A percentile compares a stretch with the other conserved stretches of the same genome.
phyloP scores from a whole-genome alignment of 2,888 invertebrate genomes.

The Sphinx pinastri region DNA sequence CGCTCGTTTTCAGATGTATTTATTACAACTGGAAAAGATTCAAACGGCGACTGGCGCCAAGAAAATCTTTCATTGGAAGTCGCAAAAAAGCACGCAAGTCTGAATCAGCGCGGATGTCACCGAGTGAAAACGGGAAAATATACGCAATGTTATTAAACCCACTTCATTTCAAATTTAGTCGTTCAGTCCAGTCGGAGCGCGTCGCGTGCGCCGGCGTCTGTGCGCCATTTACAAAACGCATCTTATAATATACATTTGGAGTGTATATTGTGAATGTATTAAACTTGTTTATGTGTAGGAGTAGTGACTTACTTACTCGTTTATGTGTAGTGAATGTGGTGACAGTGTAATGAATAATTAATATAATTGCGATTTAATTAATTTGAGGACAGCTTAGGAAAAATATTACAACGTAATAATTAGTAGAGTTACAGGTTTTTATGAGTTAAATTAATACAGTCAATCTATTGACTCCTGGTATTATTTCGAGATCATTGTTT shows the following conservation, averaged over 20 bases:
- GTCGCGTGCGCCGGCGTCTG: conserved; percentile 67
- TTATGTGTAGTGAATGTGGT: not conserved
- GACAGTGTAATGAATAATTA: not conserved
- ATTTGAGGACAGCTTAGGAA: not conserved
- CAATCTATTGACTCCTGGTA: not conserved
- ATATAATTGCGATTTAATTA: not conserved
- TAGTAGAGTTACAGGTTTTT: not conserved
- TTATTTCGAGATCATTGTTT: not conserved
- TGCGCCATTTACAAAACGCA: conserved; percentile 32
- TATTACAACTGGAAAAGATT: not conserved
- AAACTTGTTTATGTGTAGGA: not conserved
- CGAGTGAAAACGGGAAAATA: conserved; percentile 73
- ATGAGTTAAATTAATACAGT: not conserved
- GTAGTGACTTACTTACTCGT: not conserved
- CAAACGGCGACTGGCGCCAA: conserved; percentile 37
- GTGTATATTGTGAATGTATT: not conserved
- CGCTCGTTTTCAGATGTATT: not conserved
- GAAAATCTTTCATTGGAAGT: conserved; percentile 30
- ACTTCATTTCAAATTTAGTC: conserved; percentile 80
- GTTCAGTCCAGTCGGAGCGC: conserved; percentile 71
- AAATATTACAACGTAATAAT: not conserved
- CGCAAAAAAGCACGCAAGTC: conserved; percentile 55
- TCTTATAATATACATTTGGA: not conserved
- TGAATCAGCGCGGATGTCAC: conserved; percentile 68
- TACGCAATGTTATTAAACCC: conserved; percentile 78